Conservation (phyloP, 2,888 invertebrate species). For the Agrotis puta region DNA sequence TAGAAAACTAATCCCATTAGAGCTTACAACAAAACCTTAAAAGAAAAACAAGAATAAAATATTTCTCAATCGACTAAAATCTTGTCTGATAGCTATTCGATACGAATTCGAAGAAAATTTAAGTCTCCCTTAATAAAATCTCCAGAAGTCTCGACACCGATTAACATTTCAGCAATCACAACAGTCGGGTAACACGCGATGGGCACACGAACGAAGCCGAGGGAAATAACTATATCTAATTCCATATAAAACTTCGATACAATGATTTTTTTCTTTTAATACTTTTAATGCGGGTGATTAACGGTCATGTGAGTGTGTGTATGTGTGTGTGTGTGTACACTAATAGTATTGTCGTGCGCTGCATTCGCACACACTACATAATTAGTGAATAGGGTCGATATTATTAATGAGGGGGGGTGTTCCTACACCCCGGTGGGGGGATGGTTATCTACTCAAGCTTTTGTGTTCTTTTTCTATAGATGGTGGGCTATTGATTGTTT, state of each 20-base stretch:
- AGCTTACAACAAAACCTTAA: slow-evolving; percentile 13
- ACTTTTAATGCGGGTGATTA: slow-evolving; percentile 85
- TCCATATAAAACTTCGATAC: slow-evolving; percentile 75
- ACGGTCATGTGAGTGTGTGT: slow-evolving; percentile 51
- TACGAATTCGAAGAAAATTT: slow-evolving; percentile 76
- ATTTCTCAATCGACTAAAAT: slow-evolving; percentile 62
- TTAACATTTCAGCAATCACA: slow-evolving; percentile 88
- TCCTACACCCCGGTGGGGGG: slow-evolving; percentile 69
- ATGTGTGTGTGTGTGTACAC: slow-evolving; percentile 49
- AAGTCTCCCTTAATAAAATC: slow-evolving; percentile 82
- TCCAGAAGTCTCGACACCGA: slow-evolving; percentile 79
- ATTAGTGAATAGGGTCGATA: slow-evolving; percentile 90
- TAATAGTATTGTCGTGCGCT: slow-evolving; percentile 72
- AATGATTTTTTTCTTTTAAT: slow-evolving; percentile 81
- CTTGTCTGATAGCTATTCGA: slow-evolving; percentile 61
- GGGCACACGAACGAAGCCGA: slow-evolving; percentile 80
- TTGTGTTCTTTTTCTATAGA: slow-evolving; percentile 89
- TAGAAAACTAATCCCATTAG: slow-evolving; percentile 10
- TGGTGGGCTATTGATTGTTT: slow-evolving; percentile 87
- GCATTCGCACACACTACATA: slow-evolving; percentile 90
- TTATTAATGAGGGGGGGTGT: slow-evolving; percentile 89
- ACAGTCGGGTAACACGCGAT: slow-evolving; percentile 83
- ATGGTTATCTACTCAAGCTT: slow-evolving; percentile 90
- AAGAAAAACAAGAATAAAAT: slow-evolving; percentile 24
- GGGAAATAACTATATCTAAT: slow-evolving; percentile 84